Base-by-base conservation (phyloP, 2,888 invertebrate species). In the Omphaloscelis lunosa region DNA sequence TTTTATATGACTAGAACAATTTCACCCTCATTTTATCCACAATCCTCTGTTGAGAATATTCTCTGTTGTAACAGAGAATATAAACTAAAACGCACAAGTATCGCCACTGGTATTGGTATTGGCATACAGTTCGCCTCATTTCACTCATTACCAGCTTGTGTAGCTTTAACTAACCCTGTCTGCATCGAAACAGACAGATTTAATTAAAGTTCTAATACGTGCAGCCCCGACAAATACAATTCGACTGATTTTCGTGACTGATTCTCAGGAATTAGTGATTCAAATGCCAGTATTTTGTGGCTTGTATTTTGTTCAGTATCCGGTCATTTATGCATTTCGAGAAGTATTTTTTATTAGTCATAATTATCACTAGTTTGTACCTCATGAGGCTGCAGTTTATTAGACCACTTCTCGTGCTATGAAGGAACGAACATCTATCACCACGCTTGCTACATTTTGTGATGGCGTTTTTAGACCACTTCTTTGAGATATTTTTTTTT, bases 61-160 rank as follows among this genome's bases (percentile, higher is more conserved):
- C n/a, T n/a, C n/a, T n/a, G n/a, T n/a, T n/a, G 29, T 39, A 66
- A 34, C 45, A 61, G 1, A n/a, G 0, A 12, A 39, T 27, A 56
- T 72, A 45, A 81, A 82, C 63, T 67, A 20, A 56, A 51, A 53
- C 27, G 8, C 41, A 58, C 56, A 51, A 58, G 23, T 53, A 59
- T 72, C 23, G 56, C 41, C 41, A 82, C 80, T 80, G 65, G 59
- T 83, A 79, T 72, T 80, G 65, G 59, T 83, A 79, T 72, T 84
- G 81, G 59, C 84, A 63, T 34, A 84, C 51, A 61, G 61, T 29
- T 58, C 20, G 65, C 23, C 59, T 66, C 74, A 84, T 80, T 82
- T 84, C 70, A 84, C 66, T 80, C 80, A 73, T 84, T 80, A 73
- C 34, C 56, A 62, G 51, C 56, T 34, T 53, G 56, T 71, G 81